These are phyloP conservation scores for Alligator sinensis DNA, from an alignment of 2,113 vertebrate genomes.

Conservation along the genomic window DNA sequence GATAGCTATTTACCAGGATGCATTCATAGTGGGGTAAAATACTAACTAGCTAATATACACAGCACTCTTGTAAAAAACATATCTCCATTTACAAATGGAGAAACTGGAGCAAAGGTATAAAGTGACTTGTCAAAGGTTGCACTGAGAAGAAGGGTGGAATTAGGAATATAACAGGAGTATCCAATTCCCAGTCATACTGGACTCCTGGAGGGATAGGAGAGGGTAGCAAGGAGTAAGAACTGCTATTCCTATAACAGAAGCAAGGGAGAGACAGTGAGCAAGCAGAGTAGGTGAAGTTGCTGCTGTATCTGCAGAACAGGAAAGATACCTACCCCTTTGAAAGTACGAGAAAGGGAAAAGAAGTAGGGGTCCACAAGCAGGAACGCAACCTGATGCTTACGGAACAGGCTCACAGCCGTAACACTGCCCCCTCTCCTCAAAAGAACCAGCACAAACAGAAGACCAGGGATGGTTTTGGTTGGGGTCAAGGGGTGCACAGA, in stretches of 20 bases:
- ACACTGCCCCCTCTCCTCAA: neutral
- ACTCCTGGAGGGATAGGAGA: neutral
- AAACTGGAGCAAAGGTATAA: neutral
- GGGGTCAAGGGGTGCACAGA: neutral
- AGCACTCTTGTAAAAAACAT: neutral
- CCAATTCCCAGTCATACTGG: neutral
- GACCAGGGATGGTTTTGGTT: neutral
- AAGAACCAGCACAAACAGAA: neutral
- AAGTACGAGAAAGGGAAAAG: neutral
- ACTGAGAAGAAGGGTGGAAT: neutral
- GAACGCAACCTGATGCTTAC: neutral
- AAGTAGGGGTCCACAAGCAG: neutral
- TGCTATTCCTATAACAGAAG: neutral
- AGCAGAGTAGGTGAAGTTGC: neutral
- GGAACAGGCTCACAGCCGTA: neutral
- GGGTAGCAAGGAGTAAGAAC: neutral
- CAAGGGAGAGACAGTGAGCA: neutral
- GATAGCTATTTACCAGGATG: neutral
- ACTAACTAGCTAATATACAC: neutral
- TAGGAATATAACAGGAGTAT: neutral
- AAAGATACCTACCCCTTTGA: neutral
- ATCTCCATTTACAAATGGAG: neutral
- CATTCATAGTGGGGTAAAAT: neutral
- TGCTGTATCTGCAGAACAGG: neutral
- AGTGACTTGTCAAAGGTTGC: neutral